Evolutionary conservation across 2,888 invertebrate genomes (phyloP).

Genomic region (Patella caerulea): DNA sequence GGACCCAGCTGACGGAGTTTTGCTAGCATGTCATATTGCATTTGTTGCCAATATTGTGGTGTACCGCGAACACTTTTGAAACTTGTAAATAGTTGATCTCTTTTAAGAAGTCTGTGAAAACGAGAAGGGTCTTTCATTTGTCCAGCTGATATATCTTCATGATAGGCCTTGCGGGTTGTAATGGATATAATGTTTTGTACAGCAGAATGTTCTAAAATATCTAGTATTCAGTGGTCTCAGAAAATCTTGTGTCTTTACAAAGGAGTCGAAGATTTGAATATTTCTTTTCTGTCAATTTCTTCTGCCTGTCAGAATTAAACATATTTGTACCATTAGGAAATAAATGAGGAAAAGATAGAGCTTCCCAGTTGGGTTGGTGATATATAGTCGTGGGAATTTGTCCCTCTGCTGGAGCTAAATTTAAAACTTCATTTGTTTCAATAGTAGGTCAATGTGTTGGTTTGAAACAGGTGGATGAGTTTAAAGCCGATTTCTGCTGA

Average conservation of each 20-base stretch:
- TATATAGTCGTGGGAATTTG: too few species aligned
- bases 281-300: too few species aligned
- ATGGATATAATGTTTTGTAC: conserved; percentile 26
- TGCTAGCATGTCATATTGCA: too few species aligned
- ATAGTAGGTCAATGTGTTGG: conserved; percentile 27
- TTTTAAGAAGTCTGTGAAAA: conserved; percentile 19
- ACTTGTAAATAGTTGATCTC: conserved; percentile 33
- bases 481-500: conserved; percentile 24
- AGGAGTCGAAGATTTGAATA: too few species aligned
- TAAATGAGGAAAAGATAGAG: too few species aligned
- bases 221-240: too few species aligned
- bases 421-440: conserved; percentile 22
- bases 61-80: conserved; percentile 36
- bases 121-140: conserved; percentile 28
- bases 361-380: too few species aligned
- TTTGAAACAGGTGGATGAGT: conserved; percentile 22
- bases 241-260: too few species aligned
- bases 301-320: too few species aligned
- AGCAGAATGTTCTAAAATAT: too few species aligned
- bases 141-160: conserved; percentile 25
- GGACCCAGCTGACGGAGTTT: too few species aligned
- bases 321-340: too few species aligned
- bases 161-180: conserved; percentile 22
- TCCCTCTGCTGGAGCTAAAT: conserved; percentile 31
- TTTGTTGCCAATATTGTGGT: conserved; percentile 35